Percentiles rank a stretch among this genome's conserved stretches.
These are phyloP conservation scores for Limenitis camilla DNA, from an alignment of 2,888 invertebrate species.

Conservation along the genomic window DNA sequence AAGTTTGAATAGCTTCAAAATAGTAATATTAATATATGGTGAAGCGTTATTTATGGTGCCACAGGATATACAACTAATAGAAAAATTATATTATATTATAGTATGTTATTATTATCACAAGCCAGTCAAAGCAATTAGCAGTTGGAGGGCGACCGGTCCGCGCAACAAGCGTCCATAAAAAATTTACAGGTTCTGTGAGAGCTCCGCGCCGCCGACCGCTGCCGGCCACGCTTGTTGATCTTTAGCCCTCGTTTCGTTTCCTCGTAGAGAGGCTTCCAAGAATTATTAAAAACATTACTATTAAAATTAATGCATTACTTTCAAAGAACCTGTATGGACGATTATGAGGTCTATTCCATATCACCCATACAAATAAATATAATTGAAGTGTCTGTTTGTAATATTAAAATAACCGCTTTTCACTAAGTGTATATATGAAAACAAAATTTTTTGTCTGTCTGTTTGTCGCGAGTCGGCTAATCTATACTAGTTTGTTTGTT, in stretches of 20 bases:
- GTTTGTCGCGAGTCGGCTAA: too few relatives aligned
- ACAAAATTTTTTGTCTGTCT: too few relatives aligned
- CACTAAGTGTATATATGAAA: too few relatives aligned
- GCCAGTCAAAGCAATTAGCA: not conserved
- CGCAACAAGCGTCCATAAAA: constrained; percentile 6
- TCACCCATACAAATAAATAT: too few relatives aligned
- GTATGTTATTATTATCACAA: not conserved
- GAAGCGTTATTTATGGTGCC: not conserved
- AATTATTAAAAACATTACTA: not conserved
- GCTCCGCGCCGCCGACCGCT: not conserved
- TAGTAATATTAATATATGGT: too few relatives aligned
- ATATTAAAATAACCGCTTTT: too few relatives aligned
- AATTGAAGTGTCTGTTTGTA: too few relatives aligned
- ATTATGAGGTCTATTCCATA: too few relatives aligned
- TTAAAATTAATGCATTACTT: too few relatives aligned
- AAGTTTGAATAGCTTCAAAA: too few relatives aligned
- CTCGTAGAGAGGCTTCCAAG: not conserved
- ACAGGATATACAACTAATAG: not conserved
- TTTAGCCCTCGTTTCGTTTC: not conserved
- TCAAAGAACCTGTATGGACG: too few relatives aligned
- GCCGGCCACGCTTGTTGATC: not conserved
- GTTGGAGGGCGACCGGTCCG: constrained; percentile 3
- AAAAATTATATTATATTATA: not conserved
- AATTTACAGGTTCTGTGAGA: constrained; percentile 8
- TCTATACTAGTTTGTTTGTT: too few relatives aligned